Percentiles rank a stretch among this genome's conserved stretches.
Conservation (phyloP, 1,140 invertebrate genomes). For the Danaus melanippus region DNA sequence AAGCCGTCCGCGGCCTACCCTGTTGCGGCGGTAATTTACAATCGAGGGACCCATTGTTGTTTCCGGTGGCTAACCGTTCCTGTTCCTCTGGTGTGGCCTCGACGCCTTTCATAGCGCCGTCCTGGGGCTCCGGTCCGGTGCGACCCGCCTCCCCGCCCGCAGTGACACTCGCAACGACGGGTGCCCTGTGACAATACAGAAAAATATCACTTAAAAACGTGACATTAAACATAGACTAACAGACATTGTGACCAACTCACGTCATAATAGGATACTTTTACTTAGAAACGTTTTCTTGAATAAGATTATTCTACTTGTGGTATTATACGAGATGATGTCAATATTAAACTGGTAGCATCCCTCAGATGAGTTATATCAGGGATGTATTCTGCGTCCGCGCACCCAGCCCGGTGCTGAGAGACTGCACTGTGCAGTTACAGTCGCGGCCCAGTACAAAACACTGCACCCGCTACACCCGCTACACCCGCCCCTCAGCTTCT, state of each 20-base stretch:
- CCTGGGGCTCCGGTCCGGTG: slow-evolving; percentile 45
- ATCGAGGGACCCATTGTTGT: slow-evolving; percentile 65
- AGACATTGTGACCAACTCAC: slow-evolving; percentile 37
- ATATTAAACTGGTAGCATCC: slow-evolving; percentile 16
- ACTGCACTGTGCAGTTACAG: slow-evolving; percentile 56
- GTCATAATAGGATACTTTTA: slow-evolving; percentile 35
- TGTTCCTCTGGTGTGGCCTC: slow-evolving; percentile 65
- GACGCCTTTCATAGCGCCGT: slow-evolving; percentile 62
- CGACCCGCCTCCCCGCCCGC: slow-evolving; percentile 51
- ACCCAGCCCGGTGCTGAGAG: slow-evolving; percentile 46
- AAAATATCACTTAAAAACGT: slow-evolving; percentile 13
- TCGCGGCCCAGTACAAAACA: slow-evolving; percentile 29
- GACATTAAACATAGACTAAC: slow-evolving; percentile 6
- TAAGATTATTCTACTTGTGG: no score
- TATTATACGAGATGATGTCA: no score
- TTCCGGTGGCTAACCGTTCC: slow-evolving; percentile 60
- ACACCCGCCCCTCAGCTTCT: slow-evolving; percentile 61
- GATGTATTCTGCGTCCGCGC: slow-evolving; percentile 61
- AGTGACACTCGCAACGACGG: slow-evolving; percentile 39
- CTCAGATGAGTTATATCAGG: slow-evolving; percentile 13
- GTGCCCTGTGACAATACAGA: slow-evolving; percentile 53
- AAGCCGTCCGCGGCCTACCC: slow-evolving; percentile 55
- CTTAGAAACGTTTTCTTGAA: no score
- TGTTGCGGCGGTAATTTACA: slow-evolving; percentile 46
- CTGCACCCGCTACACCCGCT: slow-evolving; percentile 51